A percentile compares a stretch with the other conserved stretches of the same genome.
Conservation (phyloP, 1,140 invertebrate species). For the Harlomillsia oculata region DNA sequence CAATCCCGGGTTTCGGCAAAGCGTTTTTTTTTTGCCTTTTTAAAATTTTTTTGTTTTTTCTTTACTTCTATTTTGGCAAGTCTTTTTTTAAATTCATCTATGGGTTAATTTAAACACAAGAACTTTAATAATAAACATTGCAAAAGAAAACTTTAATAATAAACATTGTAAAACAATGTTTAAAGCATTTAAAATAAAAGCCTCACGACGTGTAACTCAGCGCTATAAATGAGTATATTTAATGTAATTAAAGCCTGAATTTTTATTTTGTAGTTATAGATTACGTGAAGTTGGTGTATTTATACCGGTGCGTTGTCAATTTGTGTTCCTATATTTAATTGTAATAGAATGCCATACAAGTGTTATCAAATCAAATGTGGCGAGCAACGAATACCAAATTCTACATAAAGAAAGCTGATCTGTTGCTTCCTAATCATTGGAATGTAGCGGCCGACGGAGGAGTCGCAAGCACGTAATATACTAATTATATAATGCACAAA, state of each 20-base stretch:
- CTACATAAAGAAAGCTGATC: slow-evolving; percentile 16
- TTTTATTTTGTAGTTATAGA: too few relatives aligned
- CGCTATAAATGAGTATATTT: too few relatives aligned
- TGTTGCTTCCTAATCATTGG: slow-evolving; percentile 19
- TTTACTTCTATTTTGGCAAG: not conserved
- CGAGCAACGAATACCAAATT: slow-evolving; percentile 8
- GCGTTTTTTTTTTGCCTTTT: not conserved
- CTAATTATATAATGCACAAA: not conserved
- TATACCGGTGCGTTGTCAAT: not conserved
- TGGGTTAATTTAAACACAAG: too few relatives aligned
- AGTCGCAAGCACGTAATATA: slow-evolving; percentile 5
- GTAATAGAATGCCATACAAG: slow-evolving; percentile 1
- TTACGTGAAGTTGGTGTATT: too few relatives aligned
- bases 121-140: too few relatives aligned
- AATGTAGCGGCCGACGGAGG: not conserved
- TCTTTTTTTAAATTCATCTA: not conserved
- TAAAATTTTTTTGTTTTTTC: not conserved
- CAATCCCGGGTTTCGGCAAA: slow-evolving; percentile 63
- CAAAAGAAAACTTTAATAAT: too few relatives aligned
- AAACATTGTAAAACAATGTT: too few relatives aligned
- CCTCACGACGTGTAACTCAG: too few relatives aligned
- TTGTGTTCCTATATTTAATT: not conserved
- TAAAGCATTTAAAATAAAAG: too few relatives aligned
- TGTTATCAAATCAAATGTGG: slow-evolving; percentile 12
- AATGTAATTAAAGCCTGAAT: too few relatives aligned